Base-by-base conservation (phyloP, 1,140 invertebrate genomes). In the Ruditapes philippinarum region DNA sequence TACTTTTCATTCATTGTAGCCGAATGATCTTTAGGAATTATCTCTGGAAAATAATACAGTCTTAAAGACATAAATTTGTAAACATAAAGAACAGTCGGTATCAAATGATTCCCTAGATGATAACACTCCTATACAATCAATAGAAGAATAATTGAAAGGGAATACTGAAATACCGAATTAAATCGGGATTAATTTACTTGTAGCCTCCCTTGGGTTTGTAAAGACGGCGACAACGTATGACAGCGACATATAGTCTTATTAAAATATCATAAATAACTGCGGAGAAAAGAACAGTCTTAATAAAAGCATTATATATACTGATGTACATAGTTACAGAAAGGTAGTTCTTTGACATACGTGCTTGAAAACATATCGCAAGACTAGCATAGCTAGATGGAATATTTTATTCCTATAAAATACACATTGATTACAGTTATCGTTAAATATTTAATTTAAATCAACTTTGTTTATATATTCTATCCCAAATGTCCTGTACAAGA, bases 171-270 rank as follows among this genome's bases (percentile, higher is more conserved):
- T 9, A 51, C 45, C n/a, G 42, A 76, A 76, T 76, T 76, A 76
- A 76, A n/a, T 76, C 49, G 4, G 40, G 73, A 45, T 76, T 76
- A 76, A 76, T 76, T 76, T 76, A 76, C 25, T 76, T 28, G 73
- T 76, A 49, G 73, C 25, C 40, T 76, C 73, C 73, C 73, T 49
- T 49, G 73, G 45, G 73, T 76, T 51, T 31, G 73, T n/a, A 76
- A 25, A 51, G 28, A 76, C n/a, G 2, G 9, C 42, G 38, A 42
- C 73, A 76, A 76, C 49, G 45, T 76, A 76, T 70, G 33, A n/a
- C 73, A 28, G 49, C 73, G 49, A 76, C 45, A 31, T 28, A 40
- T 4, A 2, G 2, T n/a, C 40, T 76, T 31, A 49, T 76, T 45
- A 42, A 49, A 76, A 49, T 76, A 76, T 9, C 36, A 38, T 73